Conservation (phyloP, 2,888 invertebrate genomes). For the Melanostoma mellinum region DNA sequence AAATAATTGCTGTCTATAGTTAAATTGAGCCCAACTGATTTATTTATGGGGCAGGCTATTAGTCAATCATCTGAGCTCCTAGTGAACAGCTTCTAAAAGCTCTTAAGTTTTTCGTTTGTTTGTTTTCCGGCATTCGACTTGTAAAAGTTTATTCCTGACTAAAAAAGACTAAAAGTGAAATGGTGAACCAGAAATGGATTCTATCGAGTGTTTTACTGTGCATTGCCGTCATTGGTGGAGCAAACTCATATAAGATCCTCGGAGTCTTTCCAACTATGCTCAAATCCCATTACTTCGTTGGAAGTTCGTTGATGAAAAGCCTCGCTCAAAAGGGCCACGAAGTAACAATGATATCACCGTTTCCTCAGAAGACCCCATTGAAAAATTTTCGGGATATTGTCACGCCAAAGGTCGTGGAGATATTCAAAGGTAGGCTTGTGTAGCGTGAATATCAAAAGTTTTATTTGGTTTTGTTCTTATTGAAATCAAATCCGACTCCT, state of each 20-base stretch:
- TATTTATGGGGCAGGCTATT: no score
- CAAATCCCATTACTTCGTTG: constrained; percentile 75
- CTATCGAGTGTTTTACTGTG: constrained; percentile 14
- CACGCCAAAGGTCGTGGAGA: constrained; percentile 42
- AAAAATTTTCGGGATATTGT: constrained; percentile 76
- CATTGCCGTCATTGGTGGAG: neutral
- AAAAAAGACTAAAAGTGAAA: neutral
- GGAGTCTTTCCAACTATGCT: constrained; percentile 45
- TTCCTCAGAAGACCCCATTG: constrained; percentile 76
- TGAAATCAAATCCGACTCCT: no score
- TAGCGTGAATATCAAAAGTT: no score
- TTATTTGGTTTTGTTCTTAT: no score
- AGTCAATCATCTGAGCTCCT: no score
- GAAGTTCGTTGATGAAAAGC: constrained; percentile 78
- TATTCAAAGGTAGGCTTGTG: constrained; percentile 4
- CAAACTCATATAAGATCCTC: constrained; percentile 48
- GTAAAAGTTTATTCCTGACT: no score
- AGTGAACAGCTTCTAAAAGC: no score
- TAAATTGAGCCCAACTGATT: no score
- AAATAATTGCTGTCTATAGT: no score
- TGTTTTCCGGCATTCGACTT: no score
- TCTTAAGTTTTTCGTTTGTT: no score
- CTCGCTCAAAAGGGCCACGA: constrained; percentile 80
- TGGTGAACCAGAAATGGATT: constrained; percentile 17
- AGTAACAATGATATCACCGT: constrained; percentile 78